These are phyloP conservation scores for Clunio marinus DNA, from an alignment of 2,888 invertebrate genomes.

Conservation along the genomic window DNA sequence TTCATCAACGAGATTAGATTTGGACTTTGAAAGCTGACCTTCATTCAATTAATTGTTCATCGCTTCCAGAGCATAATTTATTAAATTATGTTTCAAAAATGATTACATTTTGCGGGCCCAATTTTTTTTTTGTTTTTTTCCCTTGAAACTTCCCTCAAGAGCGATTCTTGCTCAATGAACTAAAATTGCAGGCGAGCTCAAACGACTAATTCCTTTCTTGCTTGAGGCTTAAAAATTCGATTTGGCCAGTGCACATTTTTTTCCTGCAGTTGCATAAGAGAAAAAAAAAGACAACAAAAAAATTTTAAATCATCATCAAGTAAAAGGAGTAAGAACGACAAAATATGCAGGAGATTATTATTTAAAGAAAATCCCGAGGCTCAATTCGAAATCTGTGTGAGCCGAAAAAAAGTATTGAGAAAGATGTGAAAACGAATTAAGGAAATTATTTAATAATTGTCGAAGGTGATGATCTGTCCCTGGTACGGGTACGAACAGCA, in stretches of 20 bases:
- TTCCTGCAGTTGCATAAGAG: constrained; percentile 11
- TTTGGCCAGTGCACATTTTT: constrained; percentile 20
- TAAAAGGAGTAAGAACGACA: constrained; percentile 14
- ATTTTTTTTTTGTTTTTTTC: no score
- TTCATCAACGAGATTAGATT: no score
- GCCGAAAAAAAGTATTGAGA: not conserved
- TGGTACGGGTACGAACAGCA: not conserved
- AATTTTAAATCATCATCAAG: constrained; percentile 6
- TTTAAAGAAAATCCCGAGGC: constrained; percentile 38
- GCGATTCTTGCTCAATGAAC: not conserved
- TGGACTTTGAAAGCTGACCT: not conserved
- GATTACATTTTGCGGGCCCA: not conserved
- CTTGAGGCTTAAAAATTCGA: constrained; percentile 39
- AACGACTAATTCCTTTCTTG: constrained; percentile 37
- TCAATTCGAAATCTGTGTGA: constrained; percentile 24
- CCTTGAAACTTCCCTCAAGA: not conserved
- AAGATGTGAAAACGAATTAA: constrained; percentile 3
- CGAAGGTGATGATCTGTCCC: constrained; percentile 38
- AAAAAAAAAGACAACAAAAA: not conserved
- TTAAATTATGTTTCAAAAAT: not conserved
- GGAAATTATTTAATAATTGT: constrained; percentile 37
- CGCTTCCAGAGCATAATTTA: not conserved
- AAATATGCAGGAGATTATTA: constrained; percentile 34
- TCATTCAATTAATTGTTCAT: not conserved
- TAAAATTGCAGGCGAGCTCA: constrained; percentile 28